These are phyloP conservation scores for Griposia aprilina DNA, from an alignment of 2,888 invertebrate species.

Conservation along the genomic window DNA sequence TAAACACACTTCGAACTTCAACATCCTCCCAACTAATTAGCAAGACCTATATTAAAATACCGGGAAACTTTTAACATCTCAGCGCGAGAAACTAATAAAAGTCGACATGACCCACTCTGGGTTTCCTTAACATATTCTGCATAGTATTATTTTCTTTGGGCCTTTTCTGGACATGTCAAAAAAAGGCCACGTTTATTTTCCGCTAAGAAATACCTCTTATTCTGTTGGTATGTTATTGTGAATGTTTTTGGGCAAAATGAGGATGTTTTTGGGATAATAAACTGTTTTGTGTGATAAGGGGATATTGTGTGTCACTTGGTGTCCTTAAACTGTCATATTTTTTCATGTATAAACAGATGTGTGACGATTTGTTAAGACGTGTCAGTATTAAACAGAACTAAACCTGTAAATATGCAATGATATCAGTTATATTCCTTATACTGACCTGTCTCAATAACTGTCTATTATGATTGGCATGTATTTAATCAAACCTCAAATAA, in stretches of 20 bases:
- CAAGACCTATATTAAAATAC: conserved; percentile 55
- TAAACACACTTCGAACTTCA: conserved; percentile 23
- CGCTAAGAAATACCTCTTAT: conserved; percentile 23
- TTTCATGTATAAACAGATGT: not conserved
- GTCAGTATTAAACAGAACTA: not conserved
- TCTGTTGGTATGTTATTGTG: conserved; percentile 6
- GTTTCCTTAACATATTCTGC: conserved; percentile 65
- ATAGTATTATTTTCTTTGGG: conserved; percentile 65
- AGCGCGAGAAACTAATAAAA: conserved; percentile 77
- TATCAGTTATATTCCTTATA: not conserved
- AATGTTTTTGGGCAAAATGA: conserved; percentile 8
- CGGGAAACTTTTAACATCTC: conserved; percentile 65
- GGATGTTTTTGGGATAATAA: conserved; percentile 18
- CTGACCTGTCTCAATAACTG: not conserved
- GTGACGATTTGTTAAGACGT: not conserved
- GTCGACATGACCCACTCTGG: conserved; percentile 74
- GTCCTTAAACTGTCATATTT: not conserved
- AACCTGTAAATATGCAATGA: not conserved
- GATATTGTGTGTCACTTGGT: conserved; percentile 9
- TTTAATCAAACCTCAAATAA: not conserved
- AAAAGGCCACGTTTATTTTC: conserved; percentile 31
- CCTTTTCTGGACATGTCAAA: conserved; percentile 36
- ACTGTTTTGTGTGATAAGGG: conserved; percentile 17
- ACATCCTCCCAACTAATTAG: conserved; percentile 49
- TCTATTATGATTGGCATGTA: not conserved